Base-by-base conservation (phyloP, 2,888 invertebrate species). In the Neoitamus cyanurus region DNA sequence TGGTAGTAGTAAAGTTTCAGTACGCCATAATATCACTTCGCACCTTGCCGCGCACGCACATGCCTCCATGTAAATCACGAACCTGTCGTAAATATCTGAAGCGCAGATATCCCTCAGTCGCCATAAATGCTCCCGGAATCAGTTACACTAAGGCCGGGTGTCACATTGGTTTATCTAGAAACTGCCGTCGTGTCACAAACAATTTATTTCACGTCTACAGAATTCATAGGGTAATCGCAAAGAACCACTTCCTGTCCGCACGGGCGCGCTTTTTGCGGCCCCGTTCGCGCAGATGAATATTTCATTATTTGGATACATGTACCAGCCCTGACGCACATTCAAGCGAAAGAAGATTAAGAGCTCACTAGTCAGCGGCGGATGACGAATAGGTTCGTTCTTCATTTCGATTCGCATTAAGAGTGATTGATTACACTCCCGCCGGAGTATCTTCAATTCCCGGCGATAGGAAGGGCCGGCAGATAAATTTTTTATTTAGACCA, bases 221-320 rank as follows among this genome's bases (percentile, higher is more conserved):
- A 80, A 80, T 80, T 80, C 80, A 48, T 30, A 58, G 48, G 58
- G 80, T 80, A 80, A 80, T 80, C 80, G 80, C 80, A 48, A 77
- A 68, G 80, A 80, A 68, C 80, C 80, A 80, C 80, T 80, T 80
- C 80, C 80, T 80, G 80, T 80, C 80, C 31, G 48, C 34, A 31
- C 34, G 31, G 68, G 13, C 58, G 30, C 42, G 31, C 58, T 80
- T 80, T 80, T 80, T 48, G 42, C 31, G 30, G 7, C 30, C 15
- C 31, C 30, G 34, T n/a, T 34, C 80, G 20, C 15, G 34, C 31
- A 58, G 58, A 80, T 80, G 80, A 80, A 80, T 80, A 80, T 80
- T 58, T 80, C 80, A 80, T 80, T 77, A 77, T 77, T 77, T 46
- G 77, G 68, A 58, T 30, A 34, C 30, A 80, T 30, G 20, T 1